Conservation (phyloP, 2,113 vertebrate genomes). For the Danionella cerebrum region DNA sequence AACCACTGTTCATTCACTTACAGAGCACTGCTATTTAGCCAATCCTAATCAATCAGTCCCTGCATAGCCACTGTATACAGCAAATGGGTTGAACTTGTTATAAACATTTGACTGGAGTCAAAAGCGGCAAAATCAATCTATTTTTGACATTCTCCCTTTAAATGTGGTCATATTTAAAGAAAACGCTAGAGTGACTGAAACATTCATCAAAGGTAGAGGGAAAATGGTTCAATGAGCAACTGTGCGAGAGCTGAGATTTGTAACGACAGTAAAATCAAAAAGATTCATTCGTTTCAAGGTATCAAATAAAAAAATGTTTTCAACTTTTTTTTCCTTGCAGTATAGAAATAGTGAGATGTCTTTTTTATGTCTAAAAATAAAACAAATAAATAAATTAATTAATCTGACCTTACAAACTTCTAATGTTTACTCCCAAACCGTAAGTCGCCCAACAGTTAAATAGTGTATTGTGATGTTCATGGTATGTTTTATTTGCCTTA, state of each 20-base stretch:
- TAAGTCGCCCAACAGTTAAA: no score
- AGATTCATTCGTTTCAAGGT: no score
- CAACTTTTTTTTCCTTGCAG: no score
- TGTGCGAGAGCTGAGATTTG: not conserved
- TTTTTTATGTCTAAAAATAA: no score
- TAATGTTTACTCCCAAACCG: no score
- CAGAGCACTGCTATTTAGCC: constrained; percentile 18
- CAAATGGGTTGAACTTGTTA: not conserved
- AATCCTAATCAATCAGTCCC: not conserved
- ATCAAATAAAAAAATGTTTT: no score
- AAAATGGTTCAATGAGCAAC: not conserved
- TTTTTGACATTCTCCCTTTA: not conserved
- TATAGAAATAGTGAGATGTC: no score
- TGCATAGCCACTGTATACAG: not conserved
- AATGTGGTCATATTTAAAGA: not conserved
- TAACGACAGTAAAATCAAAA: not conserved
- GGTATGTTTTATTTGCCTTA: no score
- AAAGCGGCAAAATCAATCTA: not conserved
- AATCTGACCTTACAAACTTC: no score
- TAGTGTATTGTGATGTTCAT: no score
- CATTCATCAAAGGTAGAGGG: not conserved
- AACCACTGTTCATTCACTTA: constrained; percentile 38
- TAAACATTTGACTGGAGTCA: not conserved
- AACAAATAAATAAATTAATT: no score
- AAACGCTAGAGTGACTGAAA: not conserved